Conservation (phyloP, 1,140 invertebrate genomes). For the Heliconius himera region DNA sequence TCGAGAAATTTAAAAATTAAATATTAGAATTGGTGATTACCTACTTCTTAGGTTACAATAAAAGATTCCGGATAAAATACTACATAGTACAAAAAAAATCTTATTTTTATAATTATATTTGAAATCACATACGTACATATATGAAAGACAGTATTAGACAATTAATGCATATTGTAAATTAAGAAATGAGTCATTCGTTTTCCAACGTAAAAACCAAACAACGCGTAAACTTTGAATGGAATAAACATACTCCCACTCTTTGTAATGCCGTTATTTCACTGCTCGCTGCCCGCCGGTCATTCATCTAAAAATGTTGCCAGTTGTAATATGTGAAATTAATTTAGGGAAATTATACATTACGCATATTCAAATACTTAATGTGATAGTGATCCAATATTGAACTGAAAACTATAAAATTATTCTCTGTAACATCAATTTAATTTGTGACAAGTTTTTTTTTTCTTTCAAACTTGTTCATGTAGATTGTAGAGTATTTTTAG, state of each 20-base stretch:
- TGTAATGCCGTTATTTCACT: constrained; percentile 31
- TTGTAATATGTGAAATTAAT: background rate
- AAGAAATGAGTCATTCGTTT: constrained; percentile 17
- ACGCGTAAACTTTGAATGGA: constrained; percentile 17
- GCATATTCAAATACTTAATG: background rate
- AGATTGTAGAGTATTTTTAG: no score
- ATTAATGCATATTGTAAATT: background rate
- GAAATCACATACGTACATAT: no score
- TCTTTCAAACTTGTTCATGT: no score
- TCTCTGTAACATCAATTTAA: background rate
- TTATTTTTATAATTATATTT: no score
- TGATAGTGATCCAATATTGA: background rate
- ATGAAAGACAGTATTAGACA: no score
- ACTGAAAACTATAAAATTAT: background rate
- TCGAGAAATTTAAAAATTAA: no score
- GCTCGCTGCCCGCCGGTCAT: constrained; percentile 28
- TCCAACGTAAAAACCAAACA: constrained; percentile 29
- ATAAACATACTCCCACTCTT: constrained; percentile 13
- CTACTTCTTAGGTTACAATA: no score
- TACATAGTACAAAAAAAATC: no score
- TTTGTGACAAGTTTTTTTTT: background rate
- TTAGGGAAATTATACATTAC: background rate
- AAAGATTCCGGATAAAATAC: no score
- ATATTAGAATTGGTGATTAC: no score
- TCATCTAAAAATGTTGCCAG: constrained; percentile 31